These are phyloP conservation scores for Cephus spinipes DNA, from an alignment of 2,888 invertebrate genomes.

Conservation along the genomic window DNA sequence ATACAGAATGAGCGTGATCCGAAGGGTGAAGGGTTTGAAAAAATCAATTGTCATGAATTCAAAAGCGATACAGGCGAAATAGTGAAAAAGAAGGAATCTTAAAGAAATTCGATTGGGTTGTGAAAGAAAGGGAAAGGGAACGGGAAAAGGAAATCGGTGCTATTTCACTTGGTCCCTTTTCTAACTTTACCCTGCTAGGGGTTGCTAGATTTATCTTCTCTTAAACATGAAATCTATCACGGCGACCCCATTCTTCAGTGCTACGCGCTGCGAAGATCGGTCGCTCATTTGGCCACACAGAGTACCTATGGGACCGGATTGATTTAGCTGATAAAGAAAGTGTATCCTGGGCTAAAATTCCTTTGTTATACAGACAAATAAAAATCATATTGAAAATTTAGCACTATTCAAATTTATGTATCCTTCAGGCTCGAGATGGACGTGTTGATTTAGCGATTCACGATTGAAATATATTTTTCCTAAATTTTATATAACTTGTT, in stretches of 20 bases:
- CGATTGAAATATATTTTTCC: background rate
- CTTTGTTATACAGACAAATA: background rate
- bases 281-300: conserved; percentile 39
- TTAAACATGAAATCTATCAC: conserved; percentile 6
- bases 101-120: conserved; percentile 19
- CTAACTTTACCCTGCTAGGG: conserved; percentile 26
- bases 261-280: conserved; percentile 34
- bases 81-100: background rate
- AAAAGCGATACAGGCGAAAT: background rate
- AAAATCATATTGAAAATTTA: background rate
- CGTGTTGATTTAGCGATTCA: background rate
- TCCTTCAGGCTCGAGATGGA: background rate
- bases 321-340: background rate
- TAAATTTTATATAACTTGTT: background rate
- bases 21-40: background rate
- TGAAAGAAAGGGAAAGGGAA: conserved; percentile 21
- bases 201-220: conserved; percentile 23
- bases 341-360: background rate
- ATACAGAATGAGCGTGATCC: background rate
- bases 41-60: background rate
- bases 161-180: conserved; percentile 28
- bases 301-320: conserved; percentile 33
- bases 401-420: background rate
- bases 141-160: conserved; percentile 34
- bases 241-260: background rate